phyloP scores from a whole-genome alignment of 2,113 vertebrate species.

The Colistium nudipinnis region DNA sequence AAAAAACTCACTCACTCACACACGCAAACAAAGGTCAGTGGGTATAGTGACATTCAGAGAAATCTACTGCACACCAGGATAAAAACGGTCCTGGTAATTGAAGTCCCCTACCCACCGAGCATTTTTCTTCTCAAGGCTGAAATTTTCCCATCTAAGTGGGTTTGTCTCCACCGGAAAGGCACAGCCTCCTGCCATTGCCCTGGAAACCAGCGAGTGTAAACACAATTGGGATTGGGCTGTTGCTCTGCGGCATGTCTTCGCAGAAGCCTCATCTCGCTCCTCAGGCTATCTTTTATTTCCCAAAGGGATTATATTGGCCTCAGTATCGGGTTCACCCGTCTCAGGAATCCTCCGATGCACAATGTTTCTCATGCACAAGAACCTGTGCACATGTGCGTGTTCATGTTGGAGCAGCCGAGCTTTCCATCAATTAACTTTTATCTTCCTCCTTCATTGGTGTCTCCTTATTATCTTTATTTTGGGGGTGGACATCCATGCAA shows the following conservation, averaged over 20 bases:
- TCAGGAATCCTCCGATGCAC: constrained; percentile 41
- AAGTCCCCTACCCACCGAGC: constrained; percentile 10
- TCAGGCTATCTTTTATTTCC: constrained; percentile 69
- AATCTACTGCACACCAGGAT: not conserved
- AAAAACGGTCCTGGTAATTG: constrained; percentile 35
- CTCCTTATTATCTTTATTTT: constrained; percentile 52
- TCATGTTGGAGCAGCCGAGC: constrained; percentile 34
- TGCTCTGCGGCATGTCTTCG: constrained; percentile 40
- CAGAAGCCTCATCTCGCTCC: constrained; percentile 51
- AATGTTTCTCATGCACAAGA: constrained; percentile 28
- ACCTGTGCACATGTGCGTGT: constrained; percentile 2
- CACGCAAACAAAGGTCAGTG: not conserved
- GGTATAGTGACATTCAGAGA: not conserved
- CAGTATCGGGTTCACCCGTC: constrained; percentile 38
- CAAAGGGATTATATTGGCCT: constrained; percentile 44
- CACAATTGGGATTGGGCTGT: constrained; percentile 51
- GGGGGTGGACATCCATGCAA: constrained; percentile 49
- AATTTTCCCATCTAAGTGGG: constrained; percentile 40
- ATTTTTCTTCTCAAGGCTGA: constrained; percentile 48
- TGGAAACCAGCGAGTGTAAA: constrained; percentile 67
- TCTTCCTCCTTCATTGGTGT: constrained; percentile 52
- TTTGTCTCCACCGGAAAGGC: constrained; percentile 31
- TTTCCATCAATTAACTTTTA: constrained; percentile 76
- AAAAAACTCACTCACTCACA: not conserved
- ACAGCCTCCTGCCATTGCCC: constrained; percentile 49